These are phyloP conservation scores for Burhinus bistriatus DNA, from an alignment of 2,113 vertebrate species.

Conservation along the genomic window DNA sequence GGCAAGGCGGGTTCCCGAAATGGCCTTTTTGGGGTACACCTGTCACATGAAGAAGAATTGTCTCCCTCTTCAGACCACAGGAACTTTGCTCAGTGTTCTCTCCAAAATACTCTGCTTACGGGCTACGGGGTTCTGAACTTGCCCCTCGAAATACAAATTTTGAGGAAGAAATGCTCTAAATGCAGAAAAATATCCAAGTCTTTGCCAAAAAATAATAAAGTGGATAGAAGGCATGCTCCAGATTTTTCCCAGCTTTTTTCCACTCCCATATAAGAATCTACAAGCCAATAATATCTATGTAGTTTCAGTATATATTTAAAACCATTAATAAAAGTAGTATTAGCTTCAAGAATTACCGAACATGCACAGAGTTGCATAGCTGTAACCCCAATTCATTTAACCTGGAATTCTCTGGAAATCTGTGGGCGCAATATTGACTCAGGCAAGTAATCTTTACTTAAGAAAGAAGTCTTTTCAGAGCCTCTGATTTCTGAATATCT, in stretches of 20 bases:
- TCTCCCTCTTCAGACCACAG: background rate
- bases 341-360: background rate
- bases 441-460: background rate
- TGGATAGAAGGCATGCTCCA: background rate
- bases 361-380: background rate
- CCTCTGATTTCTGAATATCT: background rate
- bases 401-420: background rate
- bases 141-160: background rate
- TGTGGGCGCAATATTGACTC: background rate
- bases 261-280: background rate
- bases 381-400: background rate
- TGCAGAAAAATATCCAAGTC: background rate
- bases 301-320: background rate
- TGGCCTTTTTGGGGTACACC: background rate
- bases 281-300: background rate
- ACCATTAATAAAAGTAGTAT: background rate
- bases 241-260: background rate
- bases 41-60: accelerated
- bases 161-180: background rate
- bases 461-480: background rate
- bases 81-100: background rate
- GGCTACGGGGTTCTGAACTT: background rate
- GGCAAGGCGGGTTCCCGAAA: accelerated
- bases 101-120: background rate
- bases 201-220: background rate